A percentile compares a stretch with the other conserved stretches of the same genome.
Conservation (phyloP, 2,888 invertebrate species). For the Acanthosepion esculentum region DNA sequence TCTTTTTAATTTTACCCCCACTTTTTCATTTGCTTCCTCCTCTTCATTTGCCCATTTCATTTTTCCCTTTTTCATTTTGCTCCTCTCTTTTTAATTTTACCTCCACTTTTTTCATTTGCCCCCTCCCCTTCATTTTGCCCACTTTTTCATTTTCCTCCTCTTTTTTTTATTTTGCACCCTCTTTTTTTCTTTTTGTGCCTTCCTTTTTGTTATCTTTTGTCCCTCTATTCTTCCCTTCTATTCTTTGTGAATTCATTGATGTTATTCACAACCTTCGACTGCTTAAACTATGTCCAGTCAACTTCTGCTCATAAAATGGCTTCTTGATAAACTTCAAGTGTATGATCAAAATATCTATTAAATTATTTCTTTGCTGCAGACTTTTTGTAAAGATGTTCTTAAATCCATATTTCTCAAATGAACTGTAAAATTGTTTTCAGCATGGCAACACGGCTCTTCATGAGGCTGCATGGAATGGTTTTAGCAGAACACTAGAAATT, state of each 20-base stretch:
- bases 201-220: neutral
- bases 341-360: neutral
- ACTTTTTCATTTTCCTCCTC: too few species aligned
- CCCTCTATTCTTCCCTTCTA: neutral
- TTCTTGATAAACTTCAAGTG: neutral
- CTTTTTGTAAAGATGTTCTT: neutral
- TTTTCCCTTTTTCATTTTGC: too few species aligned
- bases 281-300: neutral
- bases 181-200: neutral
- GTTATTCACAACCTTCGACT: neutral
- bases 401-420: neutral
- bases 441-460: constrained; percentile 95
- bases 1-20: too few species aligned
- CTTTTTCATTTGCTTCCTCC: too few species aligned
- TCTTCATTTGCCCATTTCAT: too few species aligned
- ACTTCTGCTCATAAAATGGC: neutral
- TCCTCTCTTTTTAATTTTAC: too few species aligned
- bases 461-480: constrained; percentile 96
- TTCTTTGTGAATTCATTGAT: neutral
- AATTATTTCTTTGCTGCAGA: neutral
- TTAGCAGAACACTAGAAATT: constrained; percentile 86
- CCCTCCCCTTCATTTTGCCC: too few species aligned
- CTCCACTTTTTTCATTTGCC: too few species aligned
- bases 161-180: too few species aligned
- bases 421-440: constrained; percentile 76